Base-by-base conservation (phyloP, 64 coral and sea anemone genomes). In the Acropora yongei region DNA sequence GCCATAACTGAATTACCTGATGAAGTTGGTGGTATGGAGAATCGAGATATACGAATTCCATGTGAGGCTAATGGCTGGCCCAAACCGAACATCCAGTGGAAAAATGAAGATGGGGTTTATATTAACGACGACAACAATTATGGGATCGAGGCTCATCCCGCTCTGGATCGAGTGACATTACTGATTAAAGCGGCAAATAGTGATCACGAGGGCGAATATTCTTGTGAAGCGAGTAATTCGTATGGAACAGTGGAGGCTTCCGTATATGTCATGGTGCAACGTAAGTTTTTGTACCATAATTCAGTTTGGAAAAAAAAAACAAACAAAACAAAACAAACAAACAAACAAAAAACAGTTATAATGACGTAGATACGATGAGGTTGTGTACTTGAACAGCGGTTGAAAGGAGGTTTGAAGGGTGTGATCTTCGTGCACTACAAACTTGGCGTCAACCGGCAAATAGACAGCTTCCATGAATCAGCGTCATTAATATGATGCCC, bases 41-140 rank as follows among this genome's bases (percentile, higher is more conserved):
- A 11, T 9, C 6, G 49, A 20, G 44, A 85, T 2, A 20, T 8
- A 10, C 11, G 11, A 5, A 85, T 85, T 45, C 4, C 43, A 8
- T 85, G 82, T 63, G 6, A 47, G 17, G 82, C 82, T 43, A 65
- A 2, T 47, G 82, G 82, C 63, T 68, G 44, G 44, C 82, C 66
- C 14, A 17, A n/a, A 17, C 82, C 82, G 4, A 20, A 11, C 41
- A 85, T 85, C 41, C 19, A 18, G 72, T 85, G 82, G 82, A 85
- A 71, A 72, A 42, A 10, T 1, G 51, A 55, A 5, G 4, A 71
- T 8, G 19, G 7, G 0, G 41, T 8, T 6, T 67, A 85, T 8
- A 45, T 85, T 6, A 20, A 47, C 20, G 60, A 85, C 2, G 65
- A 68, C 9, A 10, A 1, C 1, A 44, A 72, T 11, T 85, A 48